Percentiles rank a stretch among this genome's conserved stretches.
These are phyloP conservation scores for Callyntrura guangdongensis DNA, from an alignment of 2,888 invertebrate species.

Conservation along the genomic window DNA sequence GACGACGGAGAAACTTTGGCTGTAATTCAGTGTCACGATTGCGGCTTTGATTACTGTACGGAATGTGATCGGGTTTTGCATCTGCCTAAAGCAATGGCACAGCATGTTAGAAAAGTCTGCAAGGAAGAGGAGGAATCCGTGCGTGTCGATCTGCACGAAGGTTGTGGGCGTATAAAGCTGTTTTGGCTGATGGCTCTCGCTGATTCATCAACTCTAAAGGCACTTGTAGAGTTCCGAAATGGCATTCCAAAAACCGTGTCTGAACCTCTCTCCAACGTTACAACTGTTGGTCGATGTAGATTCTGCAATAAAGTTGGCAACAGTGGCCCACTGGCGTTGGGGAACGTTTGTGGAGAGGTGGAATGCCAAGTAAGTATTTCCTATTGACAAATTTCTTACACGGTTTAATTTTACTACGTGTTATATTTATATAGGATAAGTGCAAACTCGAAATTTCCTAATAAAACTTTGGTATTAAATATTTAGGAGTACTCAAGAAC, in stretches of 20 bases:
- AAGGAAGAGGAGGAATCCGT: constrained; percentile 99
- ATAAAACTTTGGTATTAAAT: constrained; percentile 10
- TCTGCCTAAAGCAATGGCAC: constrained; percentile 94
- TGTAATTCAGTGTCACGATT: constrained; percentile 95
- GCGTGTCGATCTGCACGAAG: constrained; percentile 98
- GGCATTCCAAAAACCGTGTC: constrained; percentile 88
- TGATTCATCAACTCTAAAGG: constrained; percentile 96
- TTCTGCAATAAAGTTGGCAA: constrained; percentile 95
- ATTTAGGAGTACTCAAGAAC: constrained; percentile 91
- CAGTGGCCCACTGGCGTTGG: constrained; percentile 94
- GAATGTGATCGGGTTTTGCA: constrained; percentile 99
- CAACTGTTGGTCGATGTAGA: constrained; percentile 91
- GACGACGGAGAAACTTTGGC: constrained; percentile 98
- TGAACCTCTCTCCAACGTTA: constrained; percentile 79
- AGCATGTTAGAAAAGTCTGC: constrained; percentile 95
- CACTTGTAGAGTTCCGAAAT: constrained; percentile 95
- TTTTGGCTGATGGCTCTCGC: constrained; percentile 98
- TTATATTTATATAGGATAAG: constrained; percentile 24
- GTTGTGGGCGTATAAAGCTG: constrained; percentile 97
- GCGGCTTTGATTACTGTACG: constrained; percentile 94
- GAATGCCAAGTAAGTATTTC: constrained; percentile 92
- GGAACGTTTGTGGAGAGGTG: constrained; percentile 96
- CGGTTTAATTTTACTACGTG: neutral
- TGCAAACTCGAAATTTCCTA: neutral
- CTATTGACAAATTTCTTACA: neutral